Evolutionary conservation across 2,888 invertebrate genomes (phyloP).

Genomic region (Hemistola chrysoprasaria): DNA sequence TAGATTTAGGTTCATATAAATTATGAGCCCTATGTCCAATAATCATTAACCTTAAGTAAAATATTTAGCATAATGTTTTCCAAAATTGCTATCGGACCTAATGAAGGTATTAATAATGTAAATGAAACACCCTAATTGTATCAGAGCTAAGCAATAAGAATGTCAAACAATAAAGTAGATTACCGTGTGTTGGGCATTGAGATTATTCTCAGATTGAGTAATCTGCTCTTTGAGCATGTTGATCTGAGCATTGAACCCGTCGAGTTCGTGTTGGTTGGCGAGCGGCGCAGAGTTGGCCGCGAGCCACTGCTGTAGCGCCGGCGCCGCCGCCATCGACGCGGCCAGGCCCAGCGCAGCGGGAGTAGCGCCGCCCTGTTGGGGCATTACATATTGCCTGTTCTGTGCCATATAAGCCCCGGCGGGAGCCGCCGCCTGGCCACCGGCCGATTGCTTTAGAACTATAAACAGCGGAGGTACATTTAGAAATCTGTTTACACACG

Average conservation of each 20-base stretch:
- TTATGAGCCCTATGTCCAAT: too few species aligned
- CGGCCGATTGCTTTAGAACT: slow-evolving; percentile 89
- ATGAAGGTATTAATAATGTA: too few species aligned
- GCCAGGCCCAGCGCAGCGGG: slow-evolving; percentile 82
- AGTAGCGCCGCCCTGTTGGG: slow-evolving; percentile 79
- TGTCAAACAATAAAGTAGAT: slow-evolving; percentile 37
- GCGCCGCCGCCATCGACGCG: slow-evolving; percentile 76
- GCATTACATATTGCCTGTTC: slow-evolving; percentile 83
- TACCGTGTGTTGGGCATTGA: slow-evolving; percentile 97
- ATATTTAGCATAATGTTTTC: too few species aligned
- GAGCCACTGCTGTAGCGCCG: slow-evolving; percentile 73
- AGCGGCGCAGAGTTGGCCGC: slow-evolving; percentile 64
- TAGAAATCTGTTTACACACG: slow-evolving; percentile 66
- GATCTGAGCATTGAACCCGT: slow-evolving; percentile 89
- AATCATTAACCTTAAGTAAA: too few species aligned
- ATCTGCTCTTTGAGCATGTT: slow-evolving; percentile 94
- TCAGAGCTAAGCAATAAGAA: not conserved
- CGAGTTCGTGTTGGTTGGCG: slow-evolving; percentile 56
- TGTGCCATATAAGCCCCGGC: slow-evolving; percentile 80
- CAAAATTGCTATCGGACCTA: too few species aligned
- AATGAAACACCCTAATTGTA: too few species aligned
- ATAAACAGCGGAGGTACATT: slow-evolving; percentile 83
- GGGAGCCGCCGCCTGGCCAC: slow-evolving; percentile 78
- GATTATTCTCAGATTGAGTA: slow-evolving; percentile 96
- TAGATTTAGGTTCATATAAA: too few species aligned